phyloP scores from a whole-genome alignment of 2,113 vertebrate species.

The Octodon degus region DNA sequence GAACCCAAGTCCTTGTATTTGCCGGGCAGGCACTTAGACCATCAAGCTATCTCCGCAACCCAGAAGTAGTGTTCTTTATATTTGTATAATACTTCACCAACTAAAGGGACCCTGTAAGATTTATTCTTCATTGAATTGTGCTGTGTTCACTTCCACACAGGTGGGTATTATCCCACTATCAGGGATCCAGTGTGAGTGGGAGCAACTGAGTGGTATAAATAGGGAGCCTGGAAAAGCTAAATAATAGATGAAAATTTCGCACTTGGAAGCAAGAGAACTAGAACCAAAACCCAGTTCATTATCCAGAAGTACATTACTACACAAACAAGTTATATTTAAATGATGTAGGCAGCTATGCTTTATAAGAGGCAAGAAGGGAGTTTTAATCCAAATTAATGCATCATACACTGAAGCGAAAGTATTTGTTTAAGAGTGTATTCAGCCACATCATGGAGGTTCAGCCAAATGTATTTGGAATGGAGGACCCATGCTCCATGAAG shows the following conservation, averaged over 20 bases:
- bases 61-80: background rate
- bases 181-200: background rate
- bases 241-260: background rate
- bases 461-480: background rate
- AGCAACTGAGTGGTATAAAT: background rate
- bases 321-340: conserved; percentile 30
- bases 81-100: conserved; percentile 43
- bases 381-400: conserved; percentile 41
- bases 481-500: background rate
- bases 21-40: no score
- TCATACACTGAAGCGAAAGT: conserved; percentile 51
- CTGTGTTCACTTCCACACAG: background rate
- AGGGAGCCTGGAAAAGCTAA: background rate
- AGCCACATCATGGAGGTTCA: conserved; percentile 9
- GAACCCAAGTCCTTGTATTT: no score
- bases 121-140: conserved; percentile 19
- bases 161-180: background rate
- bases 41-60: no score
- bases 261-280: background rate
- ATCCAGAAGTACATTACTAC: background rate
- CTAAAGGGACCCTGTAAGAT: background rate
- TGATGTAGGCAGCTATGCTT: background rate
- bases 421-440: background rate
- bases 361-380: background rate
- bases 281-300: background rate